phyloP scores from a whole-genome alignment of 2,797 vertebrate species.

The Diceros bicornis region DNA sequence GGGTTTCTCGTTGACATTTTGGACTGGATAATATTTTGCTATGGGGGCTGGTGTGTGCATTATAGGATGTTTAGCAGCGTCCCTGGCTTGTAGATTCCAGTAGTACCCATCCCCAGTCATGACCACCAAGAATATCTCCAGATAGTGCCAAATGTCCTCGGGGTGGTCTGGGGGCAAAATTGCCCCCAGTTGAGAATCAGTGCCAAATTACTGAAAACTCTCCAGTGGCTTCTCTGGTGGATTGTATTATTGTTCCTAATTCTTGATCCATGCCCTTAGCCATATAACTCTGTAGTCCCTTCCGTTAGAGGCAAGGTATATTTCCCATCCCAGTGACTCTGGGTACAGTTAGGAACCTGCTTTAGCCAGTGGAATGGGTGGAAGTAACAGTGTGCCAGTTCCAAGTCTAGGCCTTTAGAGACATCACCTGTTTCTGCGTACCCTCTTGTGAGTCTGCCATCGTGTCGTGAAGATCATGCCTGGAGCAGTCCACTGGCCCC shows the following conservation, averaged over 20 bases:
- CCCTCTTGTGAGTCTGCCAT: neutral
- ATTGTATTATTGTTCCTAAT: no score
- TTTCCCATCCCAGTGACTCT: accelerated
- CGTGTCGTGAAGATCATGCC: neutral
- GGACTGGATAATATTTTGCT: neutral
- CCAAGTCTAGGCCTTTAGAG: neutral
- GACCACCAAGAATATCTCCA: neutral
- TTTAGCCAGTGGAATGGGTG: neutral
- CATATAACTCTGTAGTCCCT: accelerated
- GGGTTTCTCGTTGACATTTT: neutral
- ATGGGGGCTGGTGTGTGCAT: neutral
- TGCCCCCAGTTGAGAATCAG: neutral
- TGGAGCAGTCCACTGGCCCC: neutral
- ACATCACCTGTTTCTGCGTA: neutral
- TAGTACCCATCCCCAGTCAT: neutral
- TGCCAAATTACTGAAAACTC: no score
- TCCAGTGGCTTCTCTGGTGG: accelerated
- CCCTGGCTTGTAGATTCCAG: neutral
- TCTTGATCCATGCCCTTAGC: no score
- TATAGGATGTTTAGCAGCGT: no score
- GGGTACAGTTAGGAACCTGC: neutral
- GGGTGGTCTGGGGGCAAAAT: accelerated
- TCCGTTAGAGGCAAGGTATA: neutral
- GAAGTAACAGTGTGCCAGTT: neutral
- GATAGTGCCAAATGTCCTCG: neutral